phyloP scores from a whole-genome alignment of 1,140 invertebrate genomes.

The Dendrolimus punctatus region DNA sequence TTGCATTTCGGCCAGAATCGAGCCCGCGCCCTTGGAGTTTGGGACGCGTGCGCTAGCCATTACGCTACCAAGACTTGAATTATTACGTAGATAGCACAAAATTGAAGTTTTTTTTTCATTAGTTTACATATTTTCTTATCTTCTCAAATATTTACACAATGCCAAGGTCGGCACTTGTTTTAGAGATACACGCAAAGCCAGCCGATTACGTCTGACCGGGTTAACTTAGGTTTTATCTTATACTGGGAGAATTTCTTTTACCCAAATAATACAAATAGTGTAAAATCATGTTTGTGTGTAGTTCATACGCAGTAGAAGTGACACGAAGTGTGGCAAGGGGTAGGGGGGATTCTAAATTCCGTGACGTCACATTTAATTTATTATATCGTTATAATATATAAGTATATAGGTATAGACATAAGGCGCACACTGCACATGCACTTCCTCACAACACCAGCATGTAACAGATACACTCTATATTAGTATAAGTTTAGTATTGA shows the following conservation, averaged over 20 bases:
- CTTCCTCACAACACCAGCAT: too few species aligned
- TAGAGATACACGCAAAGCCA: background rate
- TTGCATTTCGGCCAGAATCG: too few species aligned
- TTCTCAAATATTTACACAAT: slow-evolving; percentile 7
- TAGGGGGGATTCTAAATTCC: too few species aligned
- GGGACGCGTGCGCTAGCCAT: background rate
- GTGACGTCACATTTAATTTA: too few species aligned
- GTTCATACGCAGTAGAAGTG: too few species aligned
- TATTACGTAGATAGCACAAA: background rate
- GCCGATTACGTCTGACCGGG: background rate
- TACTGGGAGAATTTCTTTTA: too few species aligned
- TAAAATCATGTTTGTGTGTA: background rate
- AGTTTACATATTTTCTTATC: background rate
- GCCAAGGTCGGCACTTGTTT: slow-evolving; percentile 1
- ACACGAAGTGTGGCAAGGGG: too few species aligned
- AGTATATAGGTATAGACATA: too few species aligned
- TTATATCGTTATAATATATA: too few species aligned
- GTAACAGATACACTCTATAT: too few species aligned
- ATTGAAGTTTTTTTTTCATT: slow-evolving; percentile 1
- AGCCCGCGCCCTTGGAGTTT: background rate
- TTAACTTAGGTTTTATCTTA: background rate
- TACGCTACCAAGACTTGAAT: background rate
- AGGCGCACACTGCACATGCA: too few species aligned
- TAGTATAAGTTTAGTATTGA: too few species aligned
- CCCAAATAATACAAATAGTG: background rate